Evolutionary conservation across 2,113 vertebrate genomes (phyloP).

Genomic region (Siniperca knerii): DNA sequence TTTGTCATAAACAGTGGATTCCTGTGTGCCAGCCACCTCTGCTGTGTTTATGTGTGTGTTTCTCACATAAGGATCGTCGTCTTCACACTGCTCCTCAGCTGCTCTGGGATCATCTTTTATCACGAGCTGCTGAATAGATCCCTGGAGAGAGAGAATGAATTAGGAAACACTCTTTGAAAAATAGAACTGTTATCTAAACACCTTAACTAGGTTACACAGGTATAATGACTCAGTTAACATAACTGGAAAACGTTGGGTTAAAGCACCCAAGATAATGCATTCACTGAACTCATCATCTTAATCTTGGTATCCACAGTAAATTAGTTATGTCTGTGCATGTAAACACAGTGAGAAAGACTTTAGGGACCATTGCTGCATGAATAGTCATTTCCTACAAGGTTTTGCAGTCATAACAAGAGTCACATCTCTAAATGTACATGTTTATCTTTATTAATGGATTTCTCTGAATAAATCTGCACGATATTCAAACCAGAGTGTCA

Average conservation of each 20-base stretch:
- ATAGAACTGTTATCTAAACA: background rate
- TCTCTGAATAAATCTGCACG: no score
- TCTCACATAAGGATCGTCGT: slow-evolving; percentile 91
- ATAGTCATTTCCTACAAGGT: no score
- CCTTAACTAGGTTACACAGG: background rate
- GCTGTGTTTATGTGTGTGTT: background rate
- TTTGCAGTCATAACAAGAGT: no score
- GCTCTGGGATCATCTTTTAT: slow-evolving; percentile 86
- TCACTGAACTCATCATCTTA: no score
- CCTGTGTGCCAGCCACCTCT: background rate
- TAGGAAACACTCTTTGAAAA: background rate
- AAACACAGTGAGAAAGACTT: no score
- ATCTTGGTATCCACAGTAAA: background rate
- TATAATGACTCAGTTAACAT: background rate
- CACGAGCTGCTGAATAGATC: slow-evolving; percentile 91
- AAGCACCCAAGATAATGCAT: no score
- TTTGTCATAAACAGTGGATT: background rate
- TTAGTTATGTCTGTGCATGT: background rate
- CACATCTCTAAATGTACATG: no score
- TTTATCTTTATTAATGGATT: no score
- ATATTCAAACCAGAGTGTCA: no score
- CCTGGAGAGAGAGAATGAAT: slow-evolving; percentile 75
- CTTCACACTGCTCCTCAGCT: slow-evolving; percentile 90
- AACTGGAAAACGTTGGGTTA: background rate
- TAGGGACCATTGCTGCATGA: no score